A percentile compares a stretch with the other conserved stretches of the same genome.
Conservation (phyloP, 2,888 invertebrate species). For the Leptinotarsa juncta region DNA sequence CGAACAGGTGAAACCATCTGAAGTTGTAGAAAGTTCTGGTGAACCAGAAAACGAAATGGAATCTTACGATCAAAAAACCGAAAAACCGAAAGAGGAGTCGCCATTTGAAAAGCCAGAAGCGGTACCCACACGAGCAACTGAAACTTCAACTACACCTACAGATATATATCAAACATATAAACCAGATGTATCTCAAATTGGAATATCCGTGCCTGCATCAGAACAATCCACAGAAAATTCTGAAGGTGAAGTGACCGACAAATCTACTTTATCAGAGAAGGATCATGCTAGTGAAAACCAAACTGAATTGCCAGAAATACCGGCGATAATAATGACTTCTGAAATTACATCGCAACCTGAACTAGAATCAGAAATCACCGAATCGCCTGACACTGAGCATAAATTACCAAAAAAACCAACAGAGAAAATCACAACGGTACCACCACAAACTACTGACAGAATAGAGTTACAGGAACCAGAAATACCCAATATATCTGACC, state of each 20-base stretch:
- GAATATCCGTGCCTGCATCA: not conserved
- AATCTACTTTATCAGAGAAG: too few relatives aligned
- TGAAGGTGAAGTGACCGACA: not conserved
- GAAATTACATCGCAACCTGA: constrained; percentile 19
- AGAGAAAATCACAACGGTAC: constrained; percentile 34
- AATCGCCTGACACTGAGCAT: constrained; percentile 21
- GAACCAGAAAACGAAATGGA: constrained; percentile 23
- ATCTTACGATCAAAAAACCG: constrained; percentile 19
- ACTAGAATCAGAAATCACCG: constrained; percentile 25
- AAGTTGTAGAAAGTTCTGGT: constrained; percentile 8
- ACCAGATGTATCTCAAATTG: not conserved
- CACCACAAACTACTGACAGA: not conserved
- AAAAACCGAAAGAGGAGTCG: constrained; percentile 10
- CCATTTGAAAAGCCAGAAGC: not conserved
- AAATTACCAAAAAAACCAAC: constrained; percentile 2
- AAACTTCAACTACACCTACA: not conserved
- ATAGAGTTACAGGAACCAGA: not conserved
- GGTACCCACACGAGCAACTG: not conserved
- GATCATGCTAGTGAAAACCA: not conserved
- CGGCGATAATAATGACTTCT: constrained; percentile 16
- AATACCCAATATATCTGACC: not conserved
- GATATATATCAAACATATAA: not conserved
- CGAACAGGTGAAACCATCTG: not conserved
- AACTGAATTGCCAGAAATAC: constrained; percentile 34
- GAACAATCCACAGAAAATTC: not conserved